phyloP scores from a whole-genome alignment of 2,888 invertebrate species.

The Plagodis dolabraria region DNA sequence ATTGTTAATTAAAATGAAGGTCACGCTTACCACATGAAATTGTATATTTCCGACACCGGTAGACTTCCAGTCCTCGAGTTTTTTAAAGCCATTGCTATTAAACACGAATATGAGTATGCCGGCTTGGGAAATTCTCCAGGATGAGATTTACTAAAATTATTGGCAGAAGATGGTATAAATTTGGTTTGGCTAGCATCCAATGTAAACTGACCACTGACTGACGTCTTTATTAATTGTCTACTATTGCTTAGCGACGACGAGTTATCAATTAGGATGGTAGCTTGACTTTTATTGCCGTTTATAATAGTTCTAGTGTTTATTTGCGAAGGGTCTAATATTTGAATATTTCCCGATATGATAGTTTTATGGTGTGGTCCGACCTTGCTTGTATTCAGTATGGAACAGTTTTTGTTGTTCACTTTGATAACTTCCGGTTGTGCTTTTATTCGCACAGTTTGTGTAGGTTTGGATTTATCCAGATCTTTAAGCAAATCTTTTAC shows the following conservation, averaged over 20 bases:
- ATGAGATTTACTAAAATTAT: constrained; percentile 65
- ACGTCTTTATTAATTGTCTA: constrained; percentile 81
- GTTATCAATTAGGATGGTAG: constrained; percentile 80
- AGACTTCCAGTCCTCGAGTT: constrained; percentile 97
- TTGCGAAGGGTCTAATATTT: constrained; percentile 79
- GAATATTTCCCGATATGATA: constrained; percentile 82
- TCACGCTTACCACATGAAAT: constrained; percentile 96
- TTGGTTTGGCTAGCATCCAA: constrained; percentile 74
- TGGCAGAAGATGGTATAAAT: constrained; percentile 59
- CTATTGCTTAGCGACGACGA: constrained; percentile 72
- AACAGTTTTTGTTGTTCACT: constrained; percentile 77
- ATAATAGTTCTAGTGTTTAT: constrained; percentile 77
- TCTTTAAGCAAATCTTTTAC: constrained; percentile 88
- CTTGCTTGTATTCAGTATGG: constrained; percentile 77
- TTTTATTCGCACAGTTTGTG: constrained; percentile 76
- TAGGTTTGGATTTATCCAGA: constrained; percentile 69
- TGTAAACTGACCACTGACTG: constrained; percentile 69
- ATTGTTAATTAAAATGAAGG: constrained; percentile 39
- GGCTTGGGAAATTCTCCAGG: constrained; percentile 94
- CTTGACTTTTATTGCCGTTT: constrained; percentile 76
- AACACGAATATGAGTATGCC: constrained; percentile 98
- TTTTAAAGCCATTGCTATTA: constrained; percentile 98
- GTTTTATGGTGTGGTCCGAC: constrained; percentile 72
- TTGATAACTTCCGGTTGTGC: constrained; percentile 74
- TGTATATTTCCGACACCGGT: constrained; percentile 99